Base-by-base conservation (phyloP, 1,140 invertebrate species). In the Liolophura sinensis region DNA sequence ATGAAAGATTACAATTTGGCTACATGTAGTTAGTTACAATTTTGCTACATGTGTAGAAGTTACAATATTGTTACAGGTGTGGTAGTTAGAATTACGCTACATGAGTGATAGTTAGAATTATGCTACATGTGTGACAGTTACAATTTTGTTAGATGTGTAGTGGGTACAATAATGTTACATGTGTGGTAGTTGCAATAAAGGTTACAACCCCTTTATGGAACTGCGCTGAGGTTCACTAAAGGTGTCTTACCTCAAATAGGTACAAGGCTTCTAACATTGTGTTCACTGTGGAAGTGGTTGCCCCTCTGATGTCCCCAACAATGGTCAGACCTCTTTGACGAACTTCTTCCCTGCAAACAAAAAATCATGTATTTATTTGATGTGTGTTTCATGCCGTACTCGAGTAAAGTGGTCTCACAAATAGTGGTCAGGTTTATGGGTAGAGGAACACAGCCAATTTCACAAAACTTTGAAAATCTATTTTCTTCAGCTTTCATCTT, bases 231-330 rank as follows among this genome's bases (percentile, higher is more conserved):
- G 24, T 54, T 54, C 24, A 3, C 12, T 24, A 5, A 25, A 57
- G 14, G 16, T 25, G 15, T 60, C 60, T 68, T 72, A 83, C 81
- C 71, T 81, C 72, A 58, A 82, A 75, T 14, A 79, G 50, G 51
- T 80, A 79, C 40, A 83, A 72, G 14, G 80, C 70, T 67, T 82
- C 80, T 25, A 78, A 65, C 24, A 80, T 60, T 7, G 71, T 71
- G 62, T 78, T 80, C 31, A 80, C 64, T 59, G 74, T 72, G 58
- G 75, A 70, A 31, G 71, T 61, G 16, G 77, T 75, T 56, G 73
- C 69, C 25, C 74, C 76, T 25, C 75, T 65, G 22, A 75, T 74
- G 60, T 81, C 80, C 15, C 76, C 74, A 15, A 83, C 74, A 18
- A 83, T 56, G 6, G 76, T 73, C 48, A 82, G 47, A 50, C 78